Evolutionary conservation across 2,797 vertebrate genomes (phyloP), one percentile per base, ranked within the genome.

Genomic region (Chelon auratus): DNA sequence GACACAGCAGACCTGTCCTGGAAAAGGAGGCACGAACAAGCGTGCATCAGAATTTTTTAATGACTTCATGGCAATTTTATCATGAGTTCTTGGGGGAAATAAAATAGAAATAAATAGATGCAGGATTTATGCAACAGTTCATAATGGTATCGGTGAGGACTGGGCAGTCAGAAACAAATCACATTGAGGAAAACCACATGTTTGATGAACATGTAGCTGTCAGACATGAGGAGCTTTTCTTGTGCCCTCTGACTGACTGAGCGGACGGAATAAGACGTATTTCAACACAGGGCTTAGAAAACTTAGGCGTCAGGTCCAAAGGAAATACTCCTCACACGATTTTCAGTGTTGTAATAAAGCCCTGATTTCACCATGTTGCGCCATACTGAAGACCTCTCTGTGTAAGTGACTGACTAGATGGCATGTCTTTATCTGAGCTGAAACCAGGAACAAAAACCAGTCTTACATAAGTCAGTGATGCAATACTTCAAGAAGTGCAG

Each of bases 301-400:
- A 67, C 24, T 11, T 13, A 40, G 39, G 14, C 68, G 20, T 59
- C 51, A 54, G 20, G 11, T 30, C 13, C 39, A 50, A 17, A 48
- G 14, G 57, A 78, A 77, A 73, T 15, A 48, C 65, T 36, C 42
- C 57, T 37, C 43, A 54, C 13, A 17, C 13, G 8, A 24, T 40
- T 40, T 40, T 20, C 11, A 20, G 30, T 51, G 54, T 59, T 70
- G 12, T 45, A 42, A 69, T 20, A 59, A 73, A 63, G 53, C 47
- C 62, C 45, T 80, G 72, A 78, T 86, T 86, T 75, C 77, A 77
- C 51, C 42, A 33, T 50, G 50, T 86, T 89, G 80, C 54, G 1
- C 56, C 60, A 84, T 48, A 47, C 62, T 53, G 0, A 0, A 39
- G 42, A 70, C 20, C 30, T 51, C 39, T 63, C 53, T 52, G 39